Conservation (phyloP, 2,888 invertebrate species). For the Zaprionus lineosus region DNA sequence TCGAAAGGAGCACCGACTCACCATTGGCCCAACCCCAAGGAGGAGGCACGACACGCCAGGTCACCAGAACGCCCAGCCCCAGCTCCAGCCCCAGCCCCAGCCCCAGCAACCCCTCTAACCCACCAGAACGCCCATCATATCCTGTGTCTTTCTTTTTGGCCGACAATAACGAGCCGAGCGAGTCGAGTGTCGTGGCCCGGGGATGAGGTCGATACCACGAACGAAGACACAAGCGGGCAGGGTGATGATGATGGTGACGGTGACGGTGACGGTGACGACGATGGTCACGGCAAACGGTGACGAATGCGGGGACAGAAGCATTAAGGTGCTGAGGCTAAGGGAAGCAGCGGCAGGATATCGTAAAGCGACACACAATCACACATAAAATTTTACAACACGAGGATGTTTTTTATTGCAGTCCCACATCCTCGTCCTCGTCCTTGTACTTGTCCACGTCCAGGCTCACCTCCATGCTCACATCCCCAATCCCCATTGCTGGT, state of each 20-base stretch:
- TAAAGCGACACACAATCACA: conserved; percentile 78
- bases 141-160: conserved; percentile 34
- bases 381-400: conserved; percentile 77
- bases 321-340: no score
- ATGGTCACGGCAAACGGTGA: conserved; percentile 11
- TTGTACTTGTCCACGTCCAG: conserved; percentile 12
- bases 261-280: no score
- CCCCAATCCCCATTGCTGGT: no score
- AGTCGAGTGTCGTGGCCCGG: conserved; percentile 18
- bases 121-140: conserved; percentile 33
- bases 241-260: no score
- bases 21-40: no score
- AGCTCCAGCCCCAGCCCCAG: conserved; percentile 3
- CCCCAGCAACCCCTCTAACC: conserved; percentile 10
- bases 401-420: conserved; percentile 75
- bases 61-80: not conserved
- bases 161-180: conserved; percentile 68
- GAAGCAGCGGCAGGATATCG: conserved; percentile 64
- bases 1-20: no score
- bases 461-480: no score
- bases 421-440: conserved; percentile 16
- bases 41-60: no score
- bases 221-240: no score
- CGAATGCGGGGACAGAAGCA: conserved; percentile 1
- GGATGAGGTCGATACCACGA: no score